Conservation (phyloP, 1,140 invertebrate genomes). For the Drosophila subpulchrella region DNA sequence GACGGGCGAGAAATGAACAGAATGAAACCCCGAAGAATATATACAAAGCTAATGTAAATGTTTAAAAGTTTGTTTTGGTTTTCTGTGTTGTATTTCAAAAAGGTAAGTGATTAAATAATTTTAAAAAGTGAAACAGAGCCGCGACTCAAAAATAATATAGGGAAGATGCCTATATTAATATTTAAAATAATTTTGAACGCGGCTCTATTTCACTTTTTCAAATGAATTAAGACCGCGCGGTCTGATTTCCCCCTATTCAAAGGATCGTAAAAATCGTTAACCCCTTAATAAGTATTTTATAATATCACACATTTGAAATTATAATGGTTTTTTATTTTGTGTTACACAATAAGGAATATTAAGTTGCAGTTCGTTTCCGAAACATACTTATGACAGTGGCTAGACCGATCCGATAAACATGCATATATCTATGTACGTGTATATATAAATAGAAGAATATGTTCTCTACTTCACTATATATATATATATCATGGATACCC, state of each 20-base stretch:
- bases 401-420: constrained; percentile 47
- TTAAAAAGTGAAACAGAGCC: too few species aligned
- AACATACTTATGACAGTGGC: constrained; percentile 50
- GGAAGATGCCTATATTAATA: too few species aligned
- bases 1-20: constrained; percentile 12
- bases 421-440: constrained; percentile 38
- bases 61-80: neutral
- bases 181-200: too few species aligned
- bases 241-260: too few species aligned
- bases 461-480: constrained; percentile 22
- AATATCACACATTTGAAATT: neutral
- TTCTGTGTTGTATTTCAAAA: neutral
- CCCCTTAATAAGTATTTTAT: neutral
- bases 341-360: constrained; percentile 79
- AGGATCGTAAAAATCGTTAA: too few species aligned
- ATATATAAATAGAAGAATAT: constrained; percentile 42
- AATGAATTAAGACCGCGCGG: too few species aligned
- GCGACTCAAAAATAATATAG: too few species aligned
- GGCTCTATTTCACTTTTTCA: too few species aligned
- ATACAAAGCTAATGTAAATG: constrained; percentile 38
- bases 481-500: constrained; percentile 38
- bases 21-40: constrained; percentile 28
- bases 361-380: constrained; percentile 65
- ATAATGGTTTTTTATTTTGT: constrained; percentile 54
- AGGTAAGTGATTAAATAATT: too few species aligned